Percentiles rank a stretch among this genome's conserved stretches.
phyloP scores from a whole-genome alignment of 2,797 vertebrate species.

The Gadopsis marmoratus region DNA sequence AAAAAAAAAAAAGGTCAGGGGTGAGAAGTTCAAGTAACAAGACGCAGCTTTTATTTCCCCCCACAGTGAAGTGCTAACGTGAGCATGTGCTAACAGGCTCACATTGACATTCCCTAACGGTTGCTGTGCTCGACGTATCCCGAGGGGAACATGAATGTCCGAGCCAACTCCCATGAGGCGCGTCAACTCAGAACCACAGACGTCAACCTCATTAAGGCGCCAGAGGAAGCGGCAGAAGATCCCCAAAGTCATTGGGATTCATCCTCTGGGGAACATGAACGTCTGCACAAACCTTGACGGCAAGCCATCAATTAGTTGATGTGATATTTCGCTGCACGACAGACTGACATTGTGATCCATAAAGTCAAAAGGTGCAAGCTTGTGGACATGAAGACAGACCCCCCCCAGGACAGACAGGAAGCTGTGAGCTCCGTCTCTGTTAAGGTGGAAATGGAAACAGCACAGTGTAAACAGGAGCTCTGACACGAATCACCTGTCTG shows the following conservation, averaged over 20 bases:
- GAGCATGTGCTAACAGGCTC: no score
- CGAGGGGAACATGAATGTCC: no score
- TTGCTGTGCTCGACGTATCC: no score
- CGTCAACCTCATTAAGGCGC: no score
- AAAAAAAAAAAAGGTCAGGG: conserved; percentile 46
- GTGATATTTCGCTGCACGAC: neutral
- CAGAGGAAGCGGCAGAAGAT: neutral
- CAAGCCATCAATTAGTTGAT: no score
- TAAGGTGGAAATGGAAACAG: conserved; percentile 59
- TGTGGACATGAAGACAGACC: neutral
- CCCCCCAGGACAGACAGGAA: conserved; percentile 37
- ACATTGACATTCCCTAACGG: no score
- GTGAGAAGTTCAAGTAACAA: conserved; percentile 54
- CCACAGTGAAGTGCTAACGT: neutral
- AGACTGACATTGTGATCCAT: neutral
- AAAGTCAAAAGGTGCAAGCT: neutral
- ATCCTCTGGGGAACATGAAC: neutral
- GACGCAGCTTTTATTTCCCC: conserved; percentile 12
- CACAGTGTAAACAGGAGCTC: conserved; percentile 70
- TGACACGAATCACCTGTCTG: conserved; percentile 76
- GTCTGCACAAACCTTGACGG: neutral
- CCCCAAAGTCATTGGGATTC: neutral
- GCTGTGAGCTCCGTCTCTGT: conserved; percentile 20
- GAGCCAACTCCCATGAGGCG: no score
- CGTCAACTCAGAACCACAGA: no score